Conservation (phyloP, 2,888 invertebrate species). For the Diogma glabrata region DNA sequence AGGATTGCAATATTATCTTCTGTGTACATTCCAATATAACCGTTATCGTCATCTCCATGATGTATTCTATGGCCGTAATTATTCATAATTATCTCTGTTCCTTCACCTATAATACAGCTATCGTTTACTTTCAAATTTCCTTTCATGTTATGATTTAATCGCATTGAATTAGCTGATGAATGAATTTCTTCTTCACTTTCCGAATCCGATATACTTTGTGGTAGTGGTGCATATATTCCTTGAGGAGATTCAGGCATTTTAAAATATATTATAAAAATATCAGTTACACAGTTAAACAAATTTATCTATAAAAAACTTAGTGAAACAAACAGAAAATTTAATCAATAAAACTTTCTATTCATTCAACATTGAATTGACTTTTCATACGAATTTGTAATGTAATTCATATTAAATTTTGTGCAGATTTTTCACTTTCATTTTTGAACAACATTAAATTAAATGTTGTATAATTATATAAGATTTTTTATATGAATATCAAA, state of each 20-base stretch:
- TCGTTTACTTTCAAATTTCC: conserved; percentile 14
- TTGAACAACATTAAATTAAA: too few relatives aligned
- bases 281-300: too few relatives aligned
- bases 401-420: too few relatives aligned
- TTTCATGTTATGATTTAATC: conserved; percentile 5
- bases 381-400: too few relatives aligned
- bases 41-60: conserved; percentile 31
- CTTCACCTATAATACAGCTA: conserved; percentile 14
- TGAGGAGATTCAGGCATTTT: conserved; percentile 32
- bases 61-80: conserved; percentile 29
- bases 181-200: conserved; percentile 62
- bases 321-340: too few relatives aligned
- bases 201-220: conserved; percentile 65
- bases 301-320: too few relatives aligned
- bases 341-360: too few relatives aligned
- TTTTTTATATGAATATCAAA: too few relatives aligned
- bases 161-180: conserved; percentile 20
- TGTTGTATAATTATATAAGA: too few relatives aligned
- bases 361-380: too few relatives aligned
- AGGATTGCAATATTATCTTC: conserved; percentile 36
- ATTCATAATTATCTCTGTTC: conserved; percentile 15
- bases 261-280: neutral
- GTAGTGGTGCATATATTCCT: conserved; percentile 60
- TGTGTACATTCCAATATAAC: conserved; percentile 22
- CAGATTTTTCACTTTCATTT: too few relatives aligned